Evolutionary conservation across 2,888 invertebrate genomes (phyloP), one percentile per base, ranked within the genome.

Genomic region (Acanthosepion esculentum): DNA sequence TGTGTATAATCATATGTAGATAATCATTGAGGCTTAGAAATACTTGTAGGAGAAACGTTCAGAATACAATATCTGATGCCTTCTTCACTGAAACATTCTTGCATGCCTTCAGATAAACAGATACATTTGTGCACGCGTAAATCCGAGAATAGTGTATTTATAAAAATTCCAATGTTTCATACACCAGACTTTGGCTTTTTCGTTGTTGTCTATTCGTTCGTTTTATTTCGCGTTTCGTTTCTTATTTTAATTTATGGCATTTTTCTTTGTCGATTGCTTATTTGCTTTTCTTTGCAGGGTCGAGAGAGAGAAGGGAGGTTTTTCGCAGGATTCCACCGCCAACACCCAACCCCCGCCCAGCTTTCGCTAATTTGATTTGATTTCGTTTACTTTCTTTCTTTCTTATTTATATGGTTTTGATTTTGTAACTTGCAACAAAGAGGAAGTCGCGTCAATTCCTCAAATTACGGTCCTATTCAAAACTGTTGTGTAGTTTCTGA

Each of bases 401-500:
- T 78, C 23, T 33, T 78, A 15, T n/a, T 78, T 33, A 5, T 78
- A 10, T 12, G n/a, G 12, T n/a, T n/a, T 78, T 78, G n/a, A 78
- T 78, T 78, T 78, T n/a, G n/a, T 78, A 33, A 78, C 78, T n/a
- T 33, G 78, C 78, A 78, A 78, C 78, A 78, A 78, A 78, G 78
- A 78, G 78, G 78, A 78, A 78, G 78, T 78, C 78, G 78, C 78
- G 78, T 78, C 78, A 78, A 78, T 78, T 78, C 78, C 78, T 78
- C n/a, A 78, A 78, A 78, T 78, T 78, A 78, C 78, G 78, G 15
- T 78, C 78, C 78, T 78, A 78, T 78, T 78, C 78, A 78, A 78
- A 78, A 78, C 78, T 15, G n/a, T 78, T n/a, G 78, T 78, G 78
- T 18, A 18, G 78, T 10, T n/a, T 78, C n/a, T 78, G 78, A 78